Conservation (phyloP, 2,888 invertebrate species). For the Aromia moschata region DNA sequence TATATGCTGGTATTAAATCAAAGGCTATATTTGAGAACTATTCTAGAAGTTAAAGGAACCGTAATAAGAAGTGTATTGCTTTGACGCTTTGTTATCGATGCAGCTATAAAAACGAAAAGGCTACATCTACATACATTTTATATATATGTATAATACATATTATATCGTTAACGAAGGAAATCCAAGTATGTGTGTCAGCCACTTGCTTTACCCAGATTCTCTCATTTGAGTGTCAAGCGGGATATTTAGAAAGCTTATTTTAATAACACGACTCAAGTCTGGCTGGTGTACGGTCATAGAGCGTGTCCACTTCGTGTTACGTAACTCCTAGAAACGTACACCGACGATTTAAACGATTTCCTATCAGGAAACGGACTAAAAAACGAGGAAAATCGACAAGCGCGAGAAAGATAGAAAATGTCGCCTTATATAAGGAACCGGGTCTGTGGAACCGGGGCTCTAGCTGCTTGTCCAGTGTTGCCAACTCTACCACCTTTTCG, state of each 20-base stretch:
- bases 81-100: no score
- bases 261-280: constrained; percentile 1
- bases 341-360: constrained; percentile 12
- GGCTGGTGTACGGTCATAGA: not conserved
- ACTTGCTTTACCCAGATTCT: not conserved
- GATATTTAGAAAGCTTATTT: constrained; percentile 8
- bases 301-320: constrained; percentile 8
- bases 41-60: no score
- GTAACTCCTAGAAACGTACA: constrained; percentile 6
- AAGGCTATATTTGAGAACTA: no score
- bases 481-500: no score
- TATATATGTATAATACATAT: no score
- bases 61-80: no score
- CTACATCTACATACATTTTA: no score
- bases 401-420: not conserved
- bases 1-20: no score
- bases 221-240: not conserved
- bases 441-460: no score
- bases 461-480: no score
- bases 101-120: no score
- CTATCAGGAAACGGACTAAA: constrained; percentile 8
- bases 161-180: no score
- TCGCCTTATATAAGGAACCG: constrained; percentile 5
- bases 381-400: constrained; percentile 19
- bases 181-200: not conserved